Percentiles rank a stretch among this genome's conserved stretches.
Conservation (phyloP, 2,797 vertebrate species). For the Brotula barbata region DNA sequence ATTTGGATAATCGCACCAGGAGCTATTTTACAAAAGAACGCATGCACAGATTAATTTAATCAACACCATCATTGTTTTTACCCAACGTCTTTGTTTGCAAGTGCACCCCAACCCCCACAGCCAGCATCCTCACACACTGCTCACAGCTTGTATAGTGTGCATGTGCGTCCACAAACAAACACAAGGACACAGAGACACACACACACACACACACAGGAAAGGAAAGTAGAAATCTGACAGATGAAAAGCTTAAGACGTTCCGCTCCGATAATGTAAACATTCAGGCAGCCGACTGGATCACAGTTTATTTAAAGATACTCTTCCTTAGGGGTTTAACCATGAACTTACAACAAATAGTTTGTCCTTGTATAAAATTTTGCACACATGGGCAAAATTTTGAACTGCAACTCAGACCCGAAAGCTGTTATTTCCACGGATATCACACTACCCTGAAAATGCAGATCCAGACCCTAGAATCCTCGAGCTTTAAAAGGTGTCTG, state of each 20-base stretch:
- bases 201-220: slow-evolving; percentile 1
- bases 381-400: not conserved
- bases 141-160: not conserved
- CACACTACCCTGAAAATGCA: not conserved
- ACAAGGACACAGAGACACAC: not conserved
- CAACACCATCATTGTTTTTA: slow-evolving; percentile 10
- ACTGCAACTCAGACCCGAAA: not conserved
- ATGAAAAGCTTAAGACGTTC: slow-evolving; percentile 11
- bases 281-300: slow-evolving; percentile 31
- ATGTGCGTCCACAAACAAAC: not conserved
- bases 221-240: slow-evolving; percentile 12
- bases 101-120: not conserved
- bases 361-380: not conserved
- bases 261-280: not conserved
- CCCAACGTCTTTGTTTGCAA: slow-evolving; percentile 3
- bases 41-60: slow-evolving; percentile 14
- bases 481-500: slow-evolving; percentile 2
- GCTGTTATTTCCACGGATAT: not conserved
- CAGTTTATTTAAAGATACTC: slow-evolving; percentile 3
- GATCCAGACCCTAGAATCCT: not conserved
- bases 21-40: not conserved
- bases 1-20: slow-evolving; percentile 5
- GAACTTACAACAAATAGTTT: not conserved
- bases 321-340: slow-evolving; percentile 10
- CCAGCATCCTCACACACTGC: not conserved